Base-by-base conservation (phyloP, 1,140 invertebrate genomes). In the Heliconius congener region DNA sequence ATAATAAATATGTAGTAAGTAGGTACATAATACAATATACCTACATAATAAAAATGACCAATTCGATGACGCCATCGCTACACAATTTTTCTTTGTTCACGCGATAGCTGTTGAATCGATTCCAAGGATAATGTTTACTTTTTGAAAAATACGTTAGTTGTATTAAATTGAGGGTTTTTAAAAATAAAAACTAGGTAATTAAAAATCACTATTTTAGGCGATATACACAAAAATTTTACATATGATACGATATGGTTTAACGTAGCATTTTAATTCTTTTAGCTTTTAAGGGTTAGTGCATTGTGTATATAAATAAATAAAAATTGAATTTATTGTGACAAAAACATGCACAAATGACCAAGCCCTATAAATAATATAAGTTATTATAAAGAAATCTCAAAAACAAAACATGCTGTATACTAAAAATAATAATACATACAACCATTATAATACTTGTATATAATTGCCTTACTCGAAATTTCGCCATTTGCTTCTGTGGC, bases 381-480 rank as follows among this genome's bases (percentile, higher is more conserved):
- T 66, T 5, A 30, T 30, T 30, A 66, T 13, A 66, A 39, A 82
- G 39, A 39, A 34, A 18, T 42, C 37, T 72, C 34, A 81, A 71
- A 76, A 82, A 71, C 88, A 87, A 75, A 79, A 71, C 90, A 87
- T 87, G 86, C 87, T 84, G 77, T 86, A 84, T 87, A 81, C 80
- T 82, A 87, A 79, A 85, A 84, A 86, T 80, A 83, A 88, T 66
- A 86, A 88, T 93, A 94, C 91, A 94, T 93, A 94, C 93, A 93
- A 87, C 91, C 90, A 88, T 93, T 94, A 90, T 81, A 87, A 90
- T 87, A 93, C 86, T 91, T 91, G 91, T 91, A 93, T 90, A 91
- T 86, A 87, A 91, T 85, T 83, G 85, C 88, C 90, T 94, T 94
- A 93, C 91, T 93, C 85, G 90, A 84, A 80, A 93, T 86, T 81